Evolutionary conservation across 1,140 invertebrate species (phyloP), one percentile per base, ranked within the genome.

Genomic region (Aethina tumida): DNA sequence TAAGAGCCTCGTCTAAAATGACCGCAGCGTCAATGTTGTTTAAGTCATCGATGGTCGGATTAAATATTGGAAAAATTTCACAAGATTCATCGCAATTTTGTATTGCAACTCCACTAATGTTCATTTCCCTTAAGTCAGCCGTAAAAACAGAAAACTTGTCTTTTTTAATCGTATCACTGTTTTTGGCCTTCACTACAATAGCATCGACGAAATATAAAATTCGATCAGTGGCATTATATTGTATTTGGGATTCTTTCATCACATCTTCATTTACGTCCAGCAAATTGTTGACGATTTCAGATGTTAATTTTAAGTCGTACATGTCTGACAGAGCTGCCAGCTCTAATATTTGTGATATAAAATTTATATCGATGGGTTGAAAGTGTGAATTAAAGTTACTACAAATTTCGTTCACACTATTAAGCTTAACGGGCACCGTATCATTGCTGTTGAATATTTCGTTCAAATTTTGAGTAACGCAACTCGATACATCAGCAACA

Each of bases 201-300:
- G 7, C 19, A n/a, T 43, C 30, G 7, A 43, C 26, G 15, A 17
- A 26, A 5, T 39, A 13, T 8, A 38, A 30, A n/a, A 43, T 31
- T 13, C 28, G 15, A 4, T 43, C 41, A 3, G 41, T 43, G 2
- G 35, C 18, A 19, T 12, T 39, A 3, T 38, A 12, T 15, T 31
- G 2, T 13, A 15, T 12, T 21, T 39, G 41, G 10, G 35, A 29
- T 12, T 28, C 3, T 16, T 16, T 14, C 2, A 43, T 21, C 18
- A 43, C 14, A 2, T 31, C 10, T 32, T 14, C 14, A n/a, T 38
- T 10, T 21, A 43, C 8, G 21, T 26, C 12, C 27, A 38, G 25
- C 6, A 43, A 3, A 7, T 18, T 20, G 28, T 16, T 22, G 9
- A 43, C 22, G 8, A 38, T 16, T 20, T 19, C 17, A 18, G 19